These are phyloP conservation scores for Microplitis manilae DNA, from an alignment of 2,888 invertebrate genomes.

Conservation along the genomic window DNA sequence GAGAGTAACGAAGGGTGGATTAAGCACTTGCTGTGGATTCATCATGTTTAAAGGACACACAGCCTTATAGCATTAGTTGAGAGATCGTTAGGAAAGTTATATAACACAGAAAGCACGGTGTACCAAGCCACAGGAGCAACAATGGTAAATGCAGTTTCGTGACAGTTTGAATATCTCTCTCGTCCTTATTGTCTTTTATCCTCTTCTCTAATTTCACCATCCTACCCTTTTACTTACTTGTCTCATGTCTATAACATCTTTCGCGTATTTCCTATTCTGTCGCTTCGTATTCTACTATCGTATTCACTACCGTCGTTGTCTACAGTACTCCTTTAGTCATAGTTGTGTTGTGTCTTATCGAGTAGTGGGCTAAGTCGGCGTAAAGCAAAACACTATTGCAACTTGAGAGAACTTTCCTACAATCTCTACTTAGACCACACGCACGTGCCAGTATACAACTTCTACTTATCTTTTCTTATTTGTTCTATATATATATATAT, in stretches of 20 bases:
- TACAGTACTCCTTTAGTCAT: not conserved
- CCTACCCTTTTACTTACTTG: not conserved
- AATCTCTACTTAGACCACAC: constrained; percentile 9
- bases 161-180: constrained; percentile 52
- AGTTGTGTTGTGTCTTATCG: constrained; percentile 26
- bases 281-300: constrained; percentile 23
- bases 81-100: constrained; percentile 60
- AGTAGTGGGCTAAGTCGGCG: constrained; percentile 22
- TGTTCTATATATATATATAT: too few relatives aligned
- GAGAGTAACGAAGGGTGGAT: constrained; percentile 5
- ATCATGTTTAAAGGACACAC: constrained; percentile 57
- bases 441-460: constrained; percentile 23
- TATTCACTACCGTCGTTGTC: constrained; percentile 2
- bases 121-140: constrained; percentile 54
- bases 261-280: not conserved
- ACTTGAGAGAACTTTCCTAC: not conserved
- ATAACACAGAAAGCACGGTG: constrained; percentile 39
- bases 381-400: not conserved
- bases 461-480: constrained; percentile 4
- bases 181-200: constrained; percentile 2
- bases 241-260: not conserved
- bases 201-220: constrained; percentile 7
- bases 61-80: constrained; percentile 46
- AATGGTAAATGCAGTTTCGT: constrained; percentile 61
- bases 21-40: constrained; percentile 43